Percentiles rank a stretch among this genome's conserved stretches.
phyloP scores from a whole-genome alignment of 2,113 vertebrate genomes.

The Bufo gargarizans region DNA sequence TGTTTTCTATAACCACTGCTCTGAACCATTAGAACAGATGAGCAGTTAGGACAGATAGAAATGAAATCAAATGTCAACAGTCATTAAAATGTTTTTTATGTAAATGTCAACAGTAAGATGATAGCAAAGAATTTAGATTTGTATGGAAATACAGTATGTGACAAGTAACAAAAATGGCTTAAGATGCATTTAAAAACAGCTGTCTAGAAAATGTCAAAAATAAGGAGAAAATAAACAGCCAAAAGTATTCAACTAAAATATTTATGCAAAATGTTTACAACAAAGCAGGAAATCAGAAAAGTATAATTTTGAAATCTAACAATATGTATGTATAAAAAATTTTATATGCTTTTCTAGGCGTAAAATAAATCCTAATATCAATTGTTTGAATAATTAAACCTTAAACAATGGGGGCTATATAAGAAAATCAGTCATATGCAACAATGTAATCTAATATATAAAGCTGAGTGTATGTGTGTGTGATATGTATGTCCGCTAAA shows the following conservation, averaged over 20 bases:
- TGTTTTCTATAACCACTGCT: constrained; percentile 38
- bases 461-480: too few relatives aligned
- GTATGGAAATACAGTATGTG: constrained; percentile 40
- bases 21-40: constrained; percentile 50
- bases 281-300: neutral
- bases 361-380: neutral
- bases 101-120: constrained; percentile 51
- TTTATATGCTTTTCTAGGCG: neutral
- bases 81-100: constrained; percentile 52
- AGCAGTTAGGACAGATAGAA: constrained; percentile 35
- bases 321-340: neutral
- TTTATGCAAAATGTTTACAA: neutral
- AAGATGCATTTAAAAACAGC: constrained; percentile 22
- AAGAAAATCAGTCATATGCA: too few relatives aligned
- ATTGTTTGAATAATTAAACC: neutral
- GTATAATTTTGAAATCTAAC: neutral
- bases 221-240: neutral
- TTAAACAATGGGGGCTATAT: too few relatives aligned
- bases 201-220: constrained; percentile 37
- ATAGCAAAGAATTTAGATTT: constrained; percentile 33
- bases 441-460: too few relatives aligned
- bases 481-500: too few relatives aligned
- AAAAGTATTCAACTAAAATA: neutral
- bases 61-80: constrained; percentile 54
- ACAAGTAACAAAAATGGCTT: constrained; percentile 20